Conservation (phyloP, 2,113 vertebrate genomes). For the Brienomyrus longianalis region DNA sequence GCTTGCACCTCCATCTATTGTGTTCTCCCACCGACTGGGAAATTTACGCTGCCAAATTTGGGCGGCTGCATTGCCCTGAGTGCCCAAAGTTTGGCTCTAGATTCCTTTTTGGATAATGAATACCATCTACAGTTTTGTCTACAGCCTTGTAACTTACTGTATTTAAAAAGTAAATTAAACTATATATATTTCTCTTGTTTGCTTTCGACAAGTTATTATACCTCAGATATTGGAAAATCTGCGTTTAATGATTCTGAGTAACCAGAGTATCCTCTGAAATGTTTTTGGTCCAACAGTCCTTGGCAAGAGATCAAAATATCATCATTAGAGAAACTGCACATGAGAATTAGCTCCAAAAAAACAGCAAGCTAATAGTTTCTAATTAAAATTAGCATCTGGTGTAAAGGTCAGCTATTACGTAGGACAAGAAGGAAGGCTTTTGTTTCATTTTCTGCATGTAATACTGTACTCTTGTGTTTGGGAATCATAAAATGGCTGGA, state of each 20-base stretch:
- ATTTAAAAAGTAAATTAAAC: not conserved
- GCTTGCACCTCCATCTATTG: not conserved
- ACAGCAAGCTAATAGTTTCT: slow-evolving; percentile 29
- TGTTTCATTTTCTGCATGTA: not conserved
- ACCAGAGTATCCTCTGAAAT: not conserved
- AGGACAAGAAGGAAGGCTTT: slow-evolving; percentile 5
- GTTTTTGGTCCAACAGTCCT: slow-evolving; percentile 8
- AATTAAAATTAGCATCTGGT: slow-evolving; percentile 33
- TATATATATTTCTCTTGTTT: not conserved
- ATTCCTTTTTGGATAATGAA: not conserved
- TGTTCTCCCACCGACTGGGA: not conserved
- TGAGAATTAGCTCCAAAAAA: slow-evolving; percentile 15
- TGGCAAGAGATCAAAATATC: slow-evolving; percentile 27
- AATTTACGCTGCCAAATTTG: not conserved
- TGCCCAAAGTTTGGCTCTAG: not conserved
- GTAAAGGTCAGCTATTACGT: slow-evolving; percentile 27
- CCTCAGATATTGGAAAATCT: not conserved
- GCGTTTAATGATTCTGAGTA: not conserved
- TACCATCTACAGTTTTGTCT: not conserved
- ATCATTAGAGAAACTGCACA: slow-evolving; percentile 24
- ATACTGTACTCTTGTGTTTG: not conserved
- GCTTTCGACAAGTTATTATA: not conserved
- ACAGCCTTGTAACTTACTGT: not conserved
- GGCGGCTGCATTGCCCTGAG: not conserved
- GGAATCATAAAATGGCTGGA: not conserved